Conservation (phyloP, 1,140 invertebrate genomes). For the Lepidurus couesii region DNA sequence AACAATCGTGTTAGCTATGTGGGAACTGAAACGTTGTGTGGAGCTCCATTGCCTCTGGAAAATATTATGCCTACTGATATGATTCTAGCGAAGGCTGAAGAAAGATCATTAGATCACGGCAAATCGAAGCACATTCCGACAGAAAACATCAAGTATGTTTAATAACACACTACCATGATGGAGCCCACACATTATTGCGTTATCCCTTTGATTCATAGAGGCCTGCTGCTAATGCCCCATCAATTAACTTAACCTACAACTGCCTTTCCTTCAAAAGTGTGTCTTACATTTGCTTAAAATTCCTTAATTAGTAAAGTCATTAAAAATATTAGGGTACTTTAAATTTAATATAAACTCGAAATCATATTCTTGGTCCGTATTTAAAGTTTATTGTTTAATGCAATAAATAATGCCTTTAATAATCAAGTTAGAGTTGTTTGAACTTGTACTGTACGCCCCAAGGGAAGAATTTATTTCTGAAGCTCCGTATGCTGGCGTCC, state of each 20-base stretch:
- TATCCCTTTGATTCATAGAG: neutral
- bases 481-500: no score
- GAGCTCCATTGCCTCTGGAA: neutral
- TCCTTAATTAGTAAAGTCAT: no score
- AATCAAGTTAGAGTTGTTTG: no score
- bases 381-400: no score
- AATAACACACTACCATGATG: neutral
- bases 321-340: no score
- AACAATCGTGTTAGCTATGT: conserved; percentile 23
- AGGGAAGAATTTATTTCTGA: no score
- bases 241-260: neutral
- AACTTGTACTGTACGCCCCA: no score
- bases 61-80: neutral
- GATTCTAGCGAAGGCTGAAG: neutral
- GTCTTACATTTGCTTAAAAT: neutral
- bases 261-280: neutral
- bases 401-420: no score
- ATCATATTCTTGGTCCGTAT: no score
- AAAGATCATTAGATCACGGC: neutral
- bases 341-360: no score
- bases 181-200: neutral
- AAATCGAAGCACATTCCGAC: neutral
- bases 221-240: neutral
- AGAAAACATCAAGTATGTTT: neutral
- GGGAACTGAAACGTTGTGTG: conserved; percentile 24